A percentile compares a stretch with the other conserved stretches of the same genome.
Evolutionary conservation across 30 jellyfish, hydroid and myxozoan species (phyloP).

Genomic region (Aurelia aurita complex sp. Pacific): DNA sequence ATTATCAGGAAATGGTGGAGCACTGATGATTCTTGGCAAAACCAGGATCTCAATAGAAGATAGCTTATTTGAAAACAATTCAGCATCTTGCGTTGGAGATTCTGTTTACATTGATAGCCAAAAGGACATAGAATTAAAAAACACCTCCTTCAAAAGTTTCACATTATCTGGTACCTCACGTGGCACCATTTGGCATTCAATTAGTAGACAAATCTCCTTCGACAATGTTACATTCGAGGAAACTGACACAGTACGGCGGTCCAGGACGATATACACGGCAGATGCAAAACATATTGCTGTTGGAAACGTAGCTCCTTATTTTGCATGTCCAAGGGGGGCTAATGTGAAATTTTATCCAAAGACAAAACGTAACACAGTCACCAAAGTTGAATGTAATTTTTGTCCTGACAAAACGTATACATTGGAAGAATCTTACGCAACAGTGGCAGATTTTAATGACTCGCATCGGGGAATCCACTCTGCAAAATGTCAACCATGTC

Average conservation of each 20-base stretch:
- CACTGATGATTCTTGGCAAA: not conserved
- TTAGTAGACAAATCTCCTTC: not conserved
- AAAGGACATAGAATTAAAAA: not conserved
- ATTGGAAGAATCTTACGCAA: not conserved
- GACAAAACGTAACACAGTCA: not conserved
- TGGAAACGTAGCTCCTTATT: not conserved
- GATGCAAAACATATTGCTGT: not conserved
- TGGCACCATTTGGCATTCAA: not conserved
- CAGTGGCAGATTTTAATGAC: not conserved
- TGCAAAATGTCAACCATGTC: constrained; percentile 9
- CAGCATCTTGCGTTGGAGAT: not conserved
- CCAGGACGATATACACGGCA: not conserved
- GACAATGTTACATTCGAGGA: too few relatives aligned
- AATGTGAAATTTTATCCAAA: not conserved
- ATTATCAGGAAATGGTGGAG: not conserved
- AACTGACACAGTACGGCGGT: not conserved
- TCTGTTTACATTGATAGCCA: not conserved
- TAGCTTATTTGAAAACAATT: not conserved
- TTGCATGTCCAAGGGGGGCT: not conserved
- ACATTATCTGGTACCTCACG: not conserved
- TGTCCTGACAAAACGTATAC: not conserved
- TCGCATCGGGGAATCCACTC: not conserved
- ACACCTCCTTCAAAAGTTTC: not conserved
- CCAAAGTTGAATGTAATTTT: not conserved
- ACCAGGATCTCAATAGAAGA: not conserved